Evolutionary conservation across 1,140 invertebrate genomes (phyloP).

Genomic region (Stenopsyche tienmushanensis): DNA sequence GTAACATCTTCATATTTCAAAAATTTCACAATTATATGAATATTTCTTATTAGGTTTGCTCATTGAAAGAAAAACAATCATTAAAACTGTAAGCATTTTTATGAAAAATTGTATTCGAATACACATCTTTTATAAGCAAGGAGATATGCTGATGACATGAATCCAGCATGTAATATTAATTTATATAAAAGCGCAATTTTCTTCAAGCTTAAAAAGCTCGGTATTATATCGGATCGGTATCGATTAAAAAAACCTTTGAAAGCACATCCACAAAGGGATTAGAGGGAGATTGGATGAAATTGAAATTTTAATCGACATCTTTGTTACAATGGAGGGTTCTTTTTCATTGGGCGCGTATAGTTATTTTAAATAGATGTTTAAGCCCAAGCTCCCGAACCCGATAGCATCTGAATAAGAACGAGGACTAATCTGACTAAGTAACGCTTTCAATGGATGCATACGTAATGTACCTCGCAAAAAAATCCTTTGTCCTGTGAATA

Average conservation of each 20-base stretch:
- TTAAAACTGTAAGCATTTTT: too few species aligned
- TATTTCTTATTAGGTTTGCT: too few species aligned
- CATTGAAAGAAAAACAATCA: too few species aligned
- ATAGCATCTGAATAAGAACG: not conserved
- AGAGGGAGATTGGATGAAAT: conserved; percentile 17
- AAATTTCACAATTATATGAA: too few species aligned
- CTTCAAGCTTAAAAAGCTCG: too few species aligned
- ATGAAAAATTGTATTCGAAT: too few species aligned
- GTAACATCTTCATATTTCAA: too few species aligned
- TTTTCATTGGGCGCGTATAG: not conserved
- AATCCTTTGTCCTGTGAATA: not conserved
- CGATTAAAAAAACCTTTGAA: conserved; percentile 13
- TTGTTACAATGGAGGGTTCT: conserved; percentile 15
- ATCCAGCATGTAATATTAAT: too few species aligned
- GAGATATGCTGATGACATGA: too few species aligned
- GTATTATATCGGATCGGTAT: not conserved
- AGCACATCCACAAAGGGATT: conserved; percentile 18
- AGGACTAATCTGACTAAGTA: conserved; percentile 9
- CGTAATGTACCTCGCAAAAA: not conserved
- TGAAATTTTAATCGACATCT: conserved; percentile 23
- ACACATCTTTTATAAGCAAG: too few species aligned
- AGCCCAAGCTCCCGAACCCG: not conserved
- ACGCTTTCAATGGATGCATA: not conserved
- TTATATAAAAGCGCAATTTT: too few species aligned
- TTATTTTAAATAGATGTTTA: conserved; percentile 9